Evolutionary conservation across 2,888 invertebrate species (phyloP).

Genomic region (Myathropa florea): DNA sequence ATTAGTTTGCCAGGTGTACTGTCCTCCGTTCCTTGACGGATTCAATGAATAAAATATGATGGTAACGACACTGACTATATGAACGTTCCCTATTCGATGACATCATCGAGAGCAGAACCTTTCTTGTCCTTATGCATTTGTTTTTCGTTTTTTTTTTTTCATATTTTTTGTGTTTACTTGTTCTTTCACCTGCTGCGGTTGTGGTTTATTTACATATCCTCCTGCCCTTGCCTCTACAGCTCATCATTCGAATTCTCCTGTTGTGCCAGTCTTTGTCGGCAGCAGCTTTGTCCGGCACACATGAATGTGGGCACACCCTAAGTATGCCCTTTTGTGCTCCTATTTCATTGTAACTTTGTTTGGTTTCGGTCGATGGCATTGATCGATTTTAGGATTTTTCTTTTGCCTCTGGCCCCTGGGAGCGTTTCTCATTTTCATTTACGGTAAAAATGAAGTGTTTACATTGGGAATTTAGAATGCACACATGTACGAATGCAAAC

Average conservation of each 20-base stretch:
- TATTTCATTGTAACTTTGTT: constrained; percentile 27
- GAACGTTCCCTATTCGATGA: not conserved
- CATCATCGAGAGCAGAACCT: not conserved
- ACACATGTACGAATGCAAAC: constrained; percentile 1
- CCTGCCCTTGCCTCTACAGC: not conserved
- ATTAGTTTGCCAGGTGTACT: not conserved
- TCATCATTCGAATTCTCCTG: constrained; percentile 16
- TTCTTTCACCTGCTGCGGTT: constrained; percentile 29
- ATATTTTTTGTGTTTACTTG: not conserved
- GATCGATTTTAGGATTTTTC: constrained; percentile 36
- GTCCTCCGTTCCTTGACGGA: not conserved
- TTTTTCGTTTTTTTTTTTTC: not conserved
- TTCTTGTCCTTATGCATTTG: constrained; percentile 3
- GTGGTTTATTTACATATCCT: constrained; percentile 32
- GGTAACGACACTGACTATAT: not conserved
- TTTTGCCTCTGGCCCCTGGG: not conserved
- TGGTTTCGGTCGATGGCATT: constrained; percentile 57
- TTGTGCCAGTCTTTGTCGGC: constrained; percentile 16
- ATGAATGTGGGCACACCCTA: not conserved
- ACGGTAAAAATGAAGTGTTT: constrained; percentile 14
- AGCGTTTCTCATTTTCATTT: constrained; percentile 14
- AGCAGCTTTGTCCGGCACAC: constrained; percentile 8
- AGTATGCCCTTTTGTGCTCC: not conserved
- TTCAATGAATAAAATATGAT: not conserved
- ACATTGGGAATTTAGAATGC: not conserved